Conservation (phyloP, 2,797 vertebrate genomes). For the Antrozous pallidus region DNA sequence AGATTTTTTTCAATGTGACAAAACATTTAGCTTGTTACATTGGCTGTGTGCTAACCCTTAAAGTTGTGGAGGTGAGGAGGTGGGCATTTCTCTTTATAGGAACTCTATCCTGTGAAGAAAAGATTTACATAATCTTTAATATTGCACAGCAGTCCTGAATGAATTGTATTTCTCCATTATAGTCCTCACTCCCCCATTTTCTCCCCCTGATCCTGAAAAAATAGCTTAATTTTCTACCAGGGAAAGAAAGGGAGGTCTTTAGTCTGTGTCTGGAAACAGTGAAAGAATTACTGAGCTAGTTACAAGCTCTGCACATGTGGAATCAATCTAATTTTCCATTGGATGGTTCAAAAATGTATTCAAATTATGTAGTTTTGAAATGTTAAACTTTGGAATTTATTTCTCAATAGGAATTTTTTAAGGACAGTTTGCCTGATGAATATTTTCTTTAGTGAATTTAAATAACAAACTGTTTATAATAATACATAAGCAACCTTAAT, state of each 20-base stretch:
- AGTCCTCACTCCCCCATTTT: not conserved
- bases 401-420: conserved; percentile 39
- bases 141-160: not conserved
- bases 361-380: conserved; percentile 64
- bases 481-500: conserved; percentile 15
- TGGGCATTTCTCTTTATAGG: not conserved
- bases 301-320: conserved; percentile 52
- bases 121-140: not conserved
- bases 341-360: conserved; percentile 67
- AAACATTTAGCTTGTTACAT: not conserved
- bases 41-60: not conserved
- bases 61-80: not conserved
- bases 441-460: conserved; percentile 53
- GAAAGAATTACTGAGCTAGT: conserved; percentile 42
- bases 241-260: conserved; percentile 42
- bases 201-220: not conserved
- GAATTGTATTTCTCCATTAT: not conserved
- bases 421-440: conserved; percentile 46
- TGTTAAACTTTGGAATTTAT: conserved; percentile 56
- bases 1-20: not conserved
- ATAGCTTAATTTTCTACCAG: conserved; percentile 36
- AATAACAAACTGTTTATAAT: conserved; percentile 57
- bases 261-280: conserved; percentile 50
- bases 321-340: conserved; percentile 72
- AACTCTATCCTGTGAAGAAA: not conserved